A percentile compares a stretch with the other conserved stretches of the same genome.
Conservation (phyloP, 2,888 invertebrate genomes). For the Elysia crispata region DNA sequence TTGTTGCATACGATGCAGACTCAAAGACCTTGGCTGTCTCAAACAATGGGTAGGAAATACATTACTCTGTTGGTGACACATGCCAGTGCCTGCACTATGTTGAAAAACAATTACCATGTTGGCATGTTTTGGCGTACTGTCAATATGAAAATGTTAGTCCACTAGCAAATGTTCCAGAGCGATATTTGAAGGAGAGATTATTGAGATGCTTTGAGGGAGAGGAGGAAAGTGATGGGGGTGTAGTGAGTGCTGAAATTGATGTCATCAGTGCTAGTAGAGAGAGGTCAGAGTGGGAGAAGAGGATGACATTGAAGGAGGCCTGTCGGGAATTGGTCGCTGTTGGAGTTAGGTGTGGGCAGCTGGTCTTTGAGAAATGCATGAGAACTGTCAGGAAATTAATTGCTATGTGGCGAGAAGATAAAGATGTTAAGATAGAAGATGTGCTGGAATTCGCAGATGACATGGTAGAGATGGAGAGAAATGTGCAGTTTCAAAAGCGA, state of each 20-base stretch:
- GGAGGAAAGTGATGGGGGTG: background rate
- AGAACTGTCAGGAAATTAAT: too few relatives aligned
- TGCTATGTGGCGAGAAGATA: too few relatives aligned
- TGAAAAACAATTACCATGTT: background rate
- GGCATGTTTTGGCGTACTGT: background rate
- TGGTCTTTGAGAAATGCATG: background rate
- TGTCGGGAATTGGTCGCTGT: constrained; percentile 5
- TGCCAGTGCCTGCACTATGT: background rate
- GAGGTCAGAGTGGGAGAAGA: constrained; percentile 1
- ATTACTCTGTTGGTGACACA: background rate
- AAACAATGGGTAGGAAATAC: background rate
- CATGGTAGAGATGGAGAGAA: background rate
- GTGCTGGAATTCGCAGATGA: background rate
- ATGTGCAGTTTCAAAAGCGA: too few relatives aligned
- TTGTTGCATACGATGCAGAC: background rate
- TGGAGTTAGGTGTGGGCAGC: constrained; percentile 1
- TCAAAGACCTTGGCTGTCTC: background rate
- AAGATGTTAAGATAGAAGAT: constrained; percentile 18
- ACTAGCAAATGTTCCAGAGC: background rate
- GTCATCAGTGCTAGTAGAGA: constrained; percentile 1
- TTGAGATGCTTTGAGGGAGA: background rate
- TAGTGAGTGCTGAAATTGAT: background rate
- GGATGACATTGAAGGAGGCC: background rate
- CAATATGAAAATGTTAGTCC: constrained; percentile 5
- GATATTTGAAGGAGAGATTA: background rate